Percentiles rank a stretch among this genome's conserved stretches.
Conservation (phyloP, 2,113 vertebrate genomes). For the Lamprotornis superbus region DNA sequence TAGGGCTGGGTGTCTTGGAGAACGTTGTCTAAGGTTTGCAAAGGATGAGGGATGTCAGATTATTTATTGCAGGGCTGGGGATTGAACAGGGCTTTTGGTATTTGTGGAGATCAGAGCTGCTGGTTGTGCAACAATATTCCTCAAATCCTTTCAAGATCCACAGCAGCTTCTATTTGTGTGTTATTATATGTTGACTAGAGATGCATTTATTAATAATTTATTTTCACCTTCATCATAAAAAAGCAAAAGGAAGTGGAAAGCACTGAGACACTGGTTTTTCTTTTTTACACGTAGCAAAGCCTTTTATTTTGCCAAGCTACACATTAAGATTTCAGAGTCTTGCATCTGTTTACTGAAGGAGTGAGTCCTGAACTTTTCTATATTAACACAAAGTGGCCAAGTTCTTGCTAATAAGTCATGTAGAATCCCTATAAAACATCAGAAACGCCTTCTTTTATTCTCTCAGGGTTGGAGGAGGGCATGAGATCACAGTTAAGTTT, state of each 20-base stretch:
- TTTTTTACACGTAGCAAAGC: background rate
- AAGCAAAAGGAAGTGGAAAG: background rate
- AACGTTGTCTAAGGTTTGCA: fast-evolving
- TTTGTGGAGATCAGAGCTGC: background rate
- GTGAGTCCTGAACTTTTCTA: background rate
- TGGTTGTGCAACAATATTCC: background rate
- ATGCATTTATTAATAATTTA: background rate
- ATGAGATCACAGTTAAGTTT: background rate
- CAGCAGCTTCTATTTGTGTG: background rate
- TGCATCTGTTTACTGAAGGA: background rate
- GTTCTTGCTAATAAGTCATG: background rate
- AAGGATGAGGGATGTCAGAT: background rate
- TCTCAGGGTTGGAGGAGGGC: background rate
- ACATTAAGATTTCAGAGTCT: background rate
- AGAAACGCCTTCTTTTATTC: background rate
- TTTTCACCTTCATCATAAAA: background rate
- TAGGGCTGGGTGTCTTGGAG: background rate
- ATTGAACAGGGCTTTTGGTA: background rate
- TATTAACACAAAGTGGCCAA: background rate
- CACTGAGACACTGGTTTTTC: background rate
- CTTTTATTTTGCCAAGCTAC: background rate
- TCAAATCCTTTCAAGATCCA: background rate
- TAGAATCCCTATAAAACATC: background rate
- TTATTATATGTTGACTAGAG: background rate
- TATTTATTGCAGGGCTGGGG: background rate